phyloP scores from a whole-genome alignment of 2,888 invertebrate species.

The Agonopterix subpropinquella region DNA sequence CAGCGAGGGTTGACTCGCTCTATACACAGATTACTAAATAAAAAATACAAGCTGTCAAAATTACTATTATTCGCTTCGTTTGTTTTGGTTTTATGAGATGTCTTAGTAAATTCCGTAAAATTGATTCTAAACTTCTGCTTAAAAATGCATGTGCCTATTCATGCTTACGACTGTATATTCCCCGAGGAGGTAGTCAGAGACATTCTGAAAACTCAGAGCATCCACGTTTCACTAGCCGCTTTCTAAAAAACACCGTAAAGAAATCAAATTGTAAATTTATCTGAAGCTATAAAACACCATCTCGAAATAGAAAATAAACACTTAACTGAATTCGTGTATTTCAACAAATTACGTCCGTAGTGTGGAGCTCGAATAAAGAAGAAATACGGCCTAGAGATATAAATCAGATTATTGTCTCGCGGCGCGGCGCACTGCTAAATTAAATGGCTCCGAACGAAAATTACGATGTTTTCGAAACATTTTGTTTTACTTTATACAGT shows the following conservation, averaged over 20 bases:
- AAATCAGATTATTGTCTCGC: slow-evolving; percentile 57
- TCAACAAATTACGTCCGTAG: slow-evolving; percentile 44
- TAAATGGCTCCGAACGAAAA: slow-evolving; percentile 53
- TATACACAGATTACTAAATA: slow-evolving; percentile 11
- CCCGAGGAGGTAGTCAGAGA: no score
- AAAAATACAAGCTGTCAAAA: not conserved
- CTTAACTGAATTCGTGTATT: slow-evolving; percentile 41
- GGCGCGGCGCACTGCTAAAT: slow-evolving; percentile 42
- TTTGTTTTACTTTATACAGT: slow-evolving; percentile 22
- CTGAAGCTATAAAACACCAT: slow-evolving; percentile 4
- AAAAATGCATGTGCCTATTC: no score
- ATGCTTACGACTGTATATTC: no score
- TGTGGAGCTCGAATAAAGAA: slow-evolving; percentile 40
- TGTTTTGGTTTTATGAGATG: not conserved
- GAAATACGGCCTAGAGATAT: slow-evolving; percentile 46
- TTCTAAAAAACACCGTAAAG: slow-evolving; percentile 3
- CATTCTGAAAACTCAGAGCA: no score
- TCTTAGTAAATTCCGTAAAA: not conserved
- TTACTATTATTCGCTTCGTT: not conserved
- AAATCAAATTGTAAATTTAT: slow-evolving; percentile 1
- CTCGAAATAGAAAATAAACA: slow-evolving; percentile 24
- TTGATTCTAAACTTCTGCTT: no score
- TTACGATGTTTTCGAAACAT: slow-evolving; percentile 47
- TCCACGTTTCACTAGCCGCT: slow-evolving; percentile 11
- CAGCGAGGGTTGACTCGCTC: slow-evolving; percentile 17